phyloP scores from a whole-genome alignment of 2,113 vertebrate genomes.

The Malurus elegans region DNA sequence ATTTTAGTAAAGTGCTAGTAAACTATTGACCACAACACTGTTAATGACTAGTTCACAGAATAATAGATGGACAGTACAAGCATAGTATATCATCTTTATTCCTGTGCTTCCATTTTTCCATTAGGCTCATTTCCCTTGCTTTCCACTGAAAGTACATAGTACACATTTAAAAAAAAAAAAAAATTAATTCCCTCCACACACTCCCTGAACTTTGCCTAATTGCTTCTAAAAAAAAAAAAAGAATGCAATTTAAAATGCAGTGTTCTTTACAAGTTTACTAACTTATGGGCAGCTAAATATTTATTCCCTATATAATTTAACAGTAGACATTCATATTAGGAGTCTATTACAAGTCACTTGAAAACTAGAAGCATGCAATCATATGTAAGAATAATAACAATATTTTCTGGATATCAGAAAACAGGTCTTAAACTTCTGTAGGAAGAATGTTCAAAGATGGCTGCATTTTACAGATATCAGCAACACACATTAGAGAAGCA shows the following conservation, averaged over 20 bases:
- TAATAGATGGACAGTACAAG: neutral
- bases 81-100: neutral
- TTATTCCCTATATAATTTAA: neutral
- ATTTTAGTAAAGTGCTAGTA: neutral
- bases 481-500: neutral
- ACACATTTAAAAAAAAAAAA: neutral
- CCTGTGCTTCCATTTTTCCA: neutral
- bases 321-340: neutral
- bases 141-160: neutral
- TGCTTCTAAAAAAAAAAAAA: neutral
- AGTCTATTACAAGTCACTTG: neutral
- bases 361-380: neutral
- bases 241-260: neutral
- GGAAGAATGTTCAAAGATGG: neutral
- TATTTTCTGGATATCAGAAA: neutral
- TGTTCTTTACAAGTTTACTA: neutral
- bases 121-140: neutral
- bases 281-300: conserved; percentile 3
- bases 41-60: neutral
- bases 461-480: neutral
- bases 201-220: neutral
- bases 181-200: neutral
- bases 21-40: neutral
- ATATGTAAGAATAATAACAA: neutral
- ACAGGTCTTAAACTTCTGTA: neutral